Evolutionary conservation across 2,888 invertebrate genomes (phyloP).

Genomic region (Euclidia mi): DNA sequence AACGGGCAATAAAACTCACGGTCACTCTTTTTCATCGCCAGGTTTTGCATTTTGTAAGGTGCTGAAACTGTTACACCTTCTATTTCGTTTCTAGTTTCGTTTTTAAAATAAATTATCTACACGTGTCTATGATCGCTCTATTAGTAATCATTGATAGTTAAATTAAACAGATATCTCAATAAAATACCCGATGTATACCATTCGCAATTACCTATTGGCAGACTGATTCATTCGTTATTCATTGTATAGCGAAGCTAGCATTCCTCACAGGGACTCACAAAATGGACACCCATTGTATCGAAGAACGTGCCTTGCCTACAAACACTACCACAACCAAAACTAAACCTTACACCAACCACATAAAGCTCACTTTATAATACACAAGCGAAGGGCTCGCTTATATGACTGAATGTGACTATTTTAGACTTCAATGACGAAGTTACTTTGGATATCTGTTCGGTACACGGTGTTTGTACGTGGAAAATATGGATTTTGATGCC

Average conservation of each 20-base stretch:
- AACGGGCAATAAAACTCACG: too few species aligned
- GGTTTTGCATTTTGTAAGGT: too few species aligned
- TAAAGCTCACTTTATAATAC: constrained; percentile 8
- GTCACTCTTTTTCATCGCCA: too few species aligned
- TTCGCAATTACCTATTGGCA: constrained; percentile 21
- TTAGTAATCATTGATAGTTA: too few species aligned
- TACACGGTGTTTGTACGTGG: neutral
- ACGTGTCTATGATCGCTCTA: too few species aligned
- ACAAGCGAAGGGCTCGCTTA: constrained; percentile 5
- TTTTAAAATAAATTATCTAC: too few species aligned
- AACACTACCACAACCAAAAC: constrained; percentile 19
- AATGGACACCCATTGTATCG: constrained; percentile 42
- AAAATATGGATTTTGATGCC: too few species aligned
- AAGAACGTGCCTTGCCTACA: constrained; percentile 45
- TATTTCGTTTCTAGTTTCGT: too few species aligned
- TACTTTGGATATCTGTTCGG: constrained; percentile 10
- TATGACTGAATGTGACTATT: constrained; percentile 34
- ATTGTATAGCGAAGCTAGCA: constrained; percentile 44
- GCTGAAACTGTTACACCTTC: too few species aligned
- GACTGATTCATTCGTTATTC: constrained; percentile 35
- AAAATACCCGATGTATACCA: constrained; percentile 2
- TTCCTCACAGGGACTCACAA: constrained; percentile 40
- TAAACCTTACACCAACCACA: constrained; percentile 13
- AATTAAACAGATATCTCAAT: neutral
- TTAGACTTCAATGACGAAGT: constrained; percentile 50